phyloP scores from a whole-genome alignment of 2,113 vertebrate species.

The Misgurnus mizolepis region DNA sequence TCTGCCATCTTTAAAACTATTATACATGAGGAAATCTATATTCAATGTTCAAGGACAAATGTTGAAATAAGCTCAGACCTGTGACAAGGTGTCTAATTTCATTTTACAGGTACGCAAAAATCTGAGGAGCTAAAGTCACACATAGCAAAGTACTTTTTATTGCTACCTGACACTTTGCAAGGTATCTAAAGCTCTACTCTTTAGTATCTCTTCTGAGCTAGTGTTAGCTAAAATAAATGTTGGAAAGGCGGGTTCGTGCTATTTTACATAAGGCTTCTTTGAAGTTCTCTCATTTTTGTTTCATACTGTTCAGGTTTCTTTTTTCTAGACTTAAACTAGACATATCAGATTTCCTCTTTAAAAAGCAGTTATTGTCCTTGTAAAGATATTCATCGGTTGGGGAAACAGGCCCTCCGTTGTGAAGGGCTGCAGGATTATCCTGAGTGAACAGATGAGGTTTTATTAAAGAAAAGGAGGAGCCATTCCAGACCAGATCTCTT shows the following conservation, averaged over 20 bases:
- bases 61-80: conserved; percentile 2
- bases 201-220: background rate
- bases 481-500: conserved; percentile 32
- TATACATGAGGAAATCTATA: background rate
- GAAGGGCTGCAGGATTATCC: conserved; percentile 55
- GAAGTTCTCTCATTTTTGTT: conserved; percentile 50
- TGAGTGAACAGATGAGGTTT: conserved; percentile 57
- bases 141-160: background rate
- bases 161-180: background rate
- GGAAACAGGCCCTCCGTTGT: conserved; percentile 73
- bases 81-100: conserved; percentile 14
- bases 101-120: background rate
- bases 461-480: conserved; percentile 61
- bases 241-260: background rate
- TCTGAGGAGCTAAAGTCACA: background rate
- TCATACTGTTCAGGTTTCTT: conserved; percentile 62
- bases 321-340: conserved; percentile 53
- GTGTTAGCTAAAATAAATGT: background rate
- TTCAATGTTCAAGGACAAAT: conserved; percentile 15
- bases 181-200: background rate
- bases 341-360: conserved; percentile 72
- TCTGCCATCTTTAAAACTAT: background rate
- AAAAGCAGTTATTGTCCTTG: conserved; percentile 74
- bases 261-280: background rate
- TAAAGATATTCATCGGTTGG: conserved; percentile 67